Base-by-base conservation (phyloP, 2,888 invertebrate species). In the Drosophila hamatofila region DNA sequence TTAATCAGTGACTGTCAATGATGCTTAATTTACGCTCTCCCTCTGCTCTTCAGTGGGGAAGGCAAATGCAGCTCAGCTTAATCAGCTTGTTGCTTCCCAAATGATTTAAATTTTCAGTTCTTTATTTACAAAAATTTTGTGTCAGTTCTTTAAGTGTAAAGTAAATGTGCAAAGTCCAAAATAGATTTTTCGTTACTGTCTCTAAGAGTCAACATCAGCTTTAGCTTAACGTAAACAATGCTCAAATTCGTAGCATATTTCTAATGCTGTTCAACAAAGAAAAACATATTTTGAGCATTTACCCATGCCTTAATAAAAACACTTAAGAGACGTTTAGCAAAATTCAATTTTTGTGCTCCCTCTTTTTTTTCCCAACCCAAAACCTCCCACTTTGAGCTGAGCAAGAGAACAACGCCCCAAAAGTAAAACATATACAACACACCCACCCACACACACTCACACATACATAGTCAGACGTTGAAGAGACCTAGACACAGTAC, bases 1-100 rank as follows among this genome's bases (percentile, higher is more conserved):
- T 87, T 88, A 87, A 87, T 87, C 86, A 87, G 66, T 74, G 73
- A 73, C 69, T 86, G 88, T 88, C 86, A 83, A 83, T 88, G 81
- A 72, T 76, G 86, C 61, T 88, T 75, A 81, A 85, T 85, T 80
- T 77, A 79, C 71, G 65, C 59, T 57, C 66, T 37, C 2, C 49
- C 44, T n/a, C 16, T 35, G 12, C 27, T 14, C 3, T 18, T 14
- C 44, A 14, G n/a, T n/a, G n/a, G n/a, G n/a, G n/a, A n/a, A n/a
- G n/a, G n/a, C n/a, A n/a, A 23, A 12, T 42, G 30, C 41, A 42
- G 21, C 21, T 56, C 33, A 33, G 18, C 46, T 39, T 25, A 51
- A 44, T 25, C 51, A 64, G 68, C 72, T 65, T 64, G 61, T 71
- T 77, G 73, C 71, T 80, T 69, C 71, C 78, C 55, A 41, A 35